Conservation (phyloP, 2,888 invertebrate genomes). For the Polyploca ridens region DNA sequence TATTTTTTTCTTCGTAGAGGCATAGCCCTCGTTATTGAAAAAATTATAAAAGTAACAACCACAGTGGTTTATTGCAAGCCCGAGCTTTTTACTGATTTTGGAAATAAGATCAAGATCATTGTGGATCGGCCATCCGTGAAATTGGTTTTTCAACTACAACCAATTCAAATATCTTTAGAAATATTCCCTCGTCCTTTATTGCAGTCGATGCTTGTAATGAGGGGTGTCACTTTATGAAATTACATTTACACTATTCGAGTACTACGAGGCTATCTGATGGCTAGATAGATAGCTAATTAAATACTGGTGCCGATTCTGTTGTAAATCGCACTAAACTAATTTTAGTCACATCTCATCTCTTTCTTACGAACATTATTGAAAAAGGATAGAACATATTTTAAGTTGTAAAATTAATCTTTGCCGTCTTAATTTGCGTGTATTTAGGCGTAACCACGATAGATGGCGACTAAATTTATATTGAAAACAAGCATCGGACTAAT, state of each 20-base stretch:
- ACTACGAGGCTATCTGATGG: too few relatives aligned
- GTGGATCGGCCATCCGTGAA: constrained; percentile 12
- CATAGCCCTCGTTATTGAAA: background rate
- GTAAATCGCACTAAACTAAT: too few relatives aligned
- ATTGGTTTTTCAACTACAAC: constrained; percentile 14
- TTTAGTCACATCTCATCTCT: too few relatives aligned
- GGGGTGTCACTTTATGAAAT: background rate
- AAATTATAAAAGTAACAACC: constrained; percentile 1
- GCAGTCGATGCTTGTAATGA: constrained; percentile 1
- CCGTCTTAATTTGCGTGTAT: too few relatives aligned
- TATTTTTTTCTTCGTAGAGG: background rate
- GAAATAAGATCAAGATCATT: constrained; percentile 5
- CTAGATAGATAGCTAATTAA: too few relatives aligned
- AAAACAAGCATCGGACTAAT: too few relatives aligned
- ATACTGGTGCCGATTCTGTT: too few relatives aligned
- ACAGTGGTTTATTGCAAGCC: background rate
- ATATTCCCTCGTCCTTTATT: constrained; percentile 9
- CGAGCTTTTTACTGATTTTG: constrained; percentile 7
- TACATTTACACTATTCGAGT: background rate
- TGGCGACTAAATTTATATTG: too few relatives aligned
- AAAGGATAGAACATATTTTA: too few relatives aligned
- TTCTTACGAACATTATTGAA: too few relatives aligned
- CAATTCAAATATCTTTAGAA: constrained; percentile 15
- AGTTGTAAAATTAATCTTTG: too few relatives aligned
- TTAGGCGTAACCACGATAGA: too few relatives aligned